phyloP scores from a whole-genome alignment of 1,140 invertebrate genomes.

The Drosophila busckii region DNA sequence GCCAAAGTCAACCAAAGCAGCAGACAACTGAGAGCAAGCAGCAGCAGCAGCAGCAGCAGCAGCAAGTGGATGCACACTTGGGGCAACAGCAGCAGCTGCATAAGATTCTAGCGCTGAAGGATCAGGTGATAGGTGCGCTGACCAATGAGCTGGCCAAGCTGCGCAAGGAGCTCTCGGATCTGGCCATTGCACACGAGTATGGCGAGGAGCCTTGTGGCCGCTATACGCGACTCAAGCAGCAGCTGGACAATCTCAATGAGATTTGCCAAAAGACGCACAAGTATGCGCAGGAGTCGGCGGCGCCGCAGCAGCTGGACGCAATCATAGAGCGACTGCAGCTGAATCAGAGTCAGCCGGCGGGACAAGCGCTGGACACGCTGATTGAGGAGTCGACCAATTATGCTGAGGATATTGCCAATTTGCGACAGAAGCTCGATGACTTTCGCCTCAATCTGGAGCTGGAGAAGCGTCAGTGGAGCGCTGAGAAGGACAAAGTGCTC shows the following conservation, averaged over 20 bases:
- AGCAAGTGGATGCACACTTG: slow-evolving; percentile 9
- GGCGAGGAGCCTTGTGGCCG: slow-evolving; percentile 74
- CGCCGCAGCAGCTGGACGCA: slow-evolving; percentile 33
- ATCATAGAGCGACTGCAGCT: slow-evolving; percentile 50
- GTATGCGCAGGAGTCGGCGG: slow-evolving; percentile 26
- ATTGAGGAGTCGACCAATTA: slow-evolving; percentile 73
- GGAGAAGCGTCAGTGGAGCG: slow-evolving; percentile 74
- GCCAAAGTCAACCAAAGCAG: not conserved
- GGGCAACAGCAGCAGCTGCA: slow-evolving; percentile 53
- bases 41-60: slow-evolving; percentile 6
- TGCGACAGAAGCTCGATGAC: slow-evolving; percentile 66
- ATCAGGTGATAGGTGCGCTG: slow-evolving; percentile 70
- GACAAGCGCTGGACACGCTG: slow-evolving; percentile 59
- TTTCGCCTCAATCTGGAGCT: slow-evolving; percentile 67
- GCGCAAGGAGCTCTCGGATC: slow-evolving; percentile 72
- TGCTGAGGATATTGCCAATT: slow-evolving; percentile 70
- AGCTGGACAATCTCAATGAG: slow-evolving; percentile 73
- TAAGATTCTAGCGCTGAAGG: slow-evolving; percentile 70
- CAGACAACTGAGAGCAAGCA: slow-evolving; percentile 6
- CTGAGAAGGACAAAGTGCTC: slow-evolving; percentile 71
- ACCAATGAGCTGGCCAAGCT: slow-evolving; percentile 74
- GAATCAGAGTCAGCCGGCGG: slow-evolving; percentile 38
- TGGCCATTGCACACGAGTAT: slow-evolving; percentile 75
- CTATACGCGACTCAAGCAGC: slow-evolving; percentile 71
- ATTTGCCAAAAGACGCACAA: slow-evolving; percentile 68